phyloP scores from a whole-genome alignment of 2,113 vertebrate genomes.

The Argyrosomus japonicus region DNA sequence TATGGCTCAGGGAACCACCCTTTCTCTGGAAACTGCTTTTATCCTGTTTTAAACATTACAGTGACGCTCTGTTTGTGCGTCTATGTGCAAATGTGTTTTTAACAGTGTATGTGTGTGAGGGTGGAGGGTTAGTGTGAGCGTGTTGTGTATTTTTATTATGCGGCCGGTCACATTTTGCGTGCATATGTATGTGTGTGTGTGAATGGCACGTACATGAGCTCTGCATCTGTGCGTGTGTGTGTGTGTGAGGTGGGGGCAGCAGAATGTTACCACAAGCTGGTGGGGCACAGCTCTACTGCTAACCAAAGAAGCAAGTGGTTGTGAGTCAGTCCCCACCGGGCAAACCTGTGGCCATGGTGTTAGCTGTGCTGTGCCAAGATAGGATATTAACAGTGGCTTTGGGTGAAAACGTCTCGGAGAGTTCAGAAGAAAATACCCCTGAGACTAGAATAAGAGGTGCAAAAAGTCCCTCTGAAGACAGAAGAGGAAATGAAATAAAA shows the following conservation, averaged over 20 bases:
- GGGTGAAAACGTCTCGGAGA: slow-evolving; percentile 72
- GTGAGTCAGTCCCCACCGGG: slow-evolving; percentile 80
- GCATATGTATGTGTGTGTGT: slow-evolving; percentile 39
- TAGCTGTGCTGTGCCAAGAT: slow-evolving; percentile 62
- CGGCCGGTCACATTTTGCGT: slow-evolving; percentile 41
- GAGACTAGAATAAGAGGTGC: slow-evolving; percentile 71
- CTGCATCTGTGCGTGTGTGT: slow-evolving; percentile 48
- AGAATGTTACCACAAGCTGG: slow-evolving; percentile 72
- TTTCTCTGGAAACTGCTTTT: slow-evolving; percentile 77
- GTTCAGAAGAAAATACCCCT: slow-evolving; percentile 63
- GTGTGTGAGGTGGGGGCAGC: slow-evolving; percentile 71
- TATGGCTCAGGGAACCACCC: slow-evolving; percentile 74
- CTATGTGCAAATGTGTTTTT: slow-evolving; percentile 71
- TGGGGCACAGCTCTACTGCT: slow-evolving; percentile 67
- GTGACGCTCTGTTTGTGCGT: slow-evolving; percentile 66
- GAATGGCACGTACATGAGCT: slow-evolving; percentile 27
- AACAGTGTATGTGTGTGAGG: slow-evolving; percentile 62
- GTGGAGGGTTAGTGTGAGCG: slow-evolving; percentile 57
- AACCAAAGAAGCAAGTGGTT: slow-evolving; percentile 77
- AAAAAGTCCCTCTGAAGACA: slow-evolving; percentile 61
- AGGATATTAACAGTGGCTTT: slow-evolving; percentile 78
- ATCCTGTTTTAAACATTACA: slow-evolving; percentile 81
- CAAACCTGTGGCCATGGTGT: slow-evolving; percentile 73
- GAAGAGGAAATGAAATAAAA: slow-evolving; percentile 64
- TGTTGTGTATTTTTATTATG: slow-evolving; percentile 72